Evolutionary conservation across 2,888 invertebrate genomes (phyloP), one percentile per base, ranked within the genome.

Genomic region (Pyrrhosoma nymphula): DNA sequence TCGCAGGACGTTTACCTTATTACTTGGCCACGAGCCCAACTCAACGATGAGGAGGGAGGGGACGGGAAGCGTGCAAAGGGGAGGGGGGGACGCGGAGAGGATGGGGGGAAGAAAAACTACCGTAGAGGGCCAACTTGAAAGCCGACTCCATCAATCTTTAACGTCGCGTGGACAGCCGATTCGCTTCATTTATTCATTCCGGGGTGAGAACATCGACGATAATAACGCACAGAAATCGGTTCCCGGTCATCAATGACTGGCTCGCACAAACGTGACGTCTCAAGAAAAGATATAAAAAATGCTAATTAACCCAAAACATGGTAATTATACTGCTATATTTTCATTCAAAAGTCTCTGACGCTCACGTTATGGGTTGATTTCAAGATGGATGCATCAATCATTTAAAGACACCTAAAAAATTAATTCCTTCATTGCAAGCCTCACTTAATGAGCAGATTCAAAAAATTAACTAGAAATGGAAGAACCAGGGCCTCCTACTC

Each of bases 1-100:
- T 82, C 82, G 82, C 82, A 82, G 82, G 82, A 82, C 82, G 82
- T 82, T 82, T 82, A 82, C 82, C 82, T 82, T 35, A 82, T 35
- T 35, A 16, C 82, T 82, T 82, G 82, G 82, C 82, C 82, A 82
- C 82, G 82, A 14, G 82, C 82, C 82, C 82, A 82, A 35, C 16
- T 82, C 16, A 35, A 4, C 12, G 2, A 4, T 0, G 18, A 0
- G 30, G 82, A 26, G 82, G 82, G n/a, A 35, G 82, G 14, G 0
- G 69, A 35, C 0, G 35, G 35, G 14, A 4, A n/a, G n/a, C 0
- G 35, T 16, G 82, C 14, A 35, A 0, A 14, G 10, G 35, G 16
- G 26, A 12, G 82, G 82, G 14, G 82, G 18, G 35, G n/a, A 16
- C 12, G 16, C n/a, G 35, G 30, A 18, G 26, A n/a, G 69, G n/a